Evolutionary conservation across 2,113 vertebrate genomes (phyloP), one percentile per base, ranked within the genome.

Genomic region (Rhinopomastus cyanomelas): DNA sequence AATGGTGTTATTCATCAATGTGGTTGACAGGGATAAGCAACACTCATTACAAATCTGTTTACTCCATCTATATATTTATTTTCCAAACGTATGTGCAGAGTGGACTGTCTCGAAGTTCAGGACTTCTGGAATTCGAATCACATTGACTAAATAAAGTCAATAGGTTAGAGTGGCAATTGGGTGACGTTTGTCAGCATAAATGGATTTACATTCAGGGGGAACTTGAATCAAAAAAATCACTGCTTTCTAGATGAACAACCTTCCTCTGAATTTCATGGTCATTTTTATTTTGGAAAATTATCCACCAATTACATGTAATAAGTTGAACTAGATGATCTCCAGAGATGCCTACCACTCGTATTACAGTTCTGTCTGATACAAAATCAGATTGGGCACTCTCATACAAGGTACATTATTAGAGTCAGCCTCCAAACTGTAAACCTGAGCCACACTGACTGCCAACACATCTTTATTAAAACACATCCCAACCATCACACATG

Each of bases 41-140:
- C 71, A 11, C 62, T 90, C 86, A 17, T 46, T 84, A 80, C 91
- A 81, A 85, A 75, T 91, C 64, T 91, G 57, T 94, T 95, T 95
- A 77, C 87, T 95, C 71, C 81, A 46, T 55, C 77, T 32, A 48
- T 32, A 16, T 32, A 22, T 76, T 89, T 92, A 9, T 60, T 76
- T 83, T 44, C 85, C 65, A 48, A 59, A 36, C 13, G 44, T 68
- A 30, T 46, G 61, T 81, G 65, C 52, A 46, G 57, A 29, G 30
- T 25, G 3, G 64, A 27, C 49, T 19, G 55, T 64, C 44, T 64
- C 60, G 4, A 9, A 59, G 79, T 44, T 12, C 0, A 27, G 67
- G n/a, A n/a, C 48, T 87, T 42, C 56, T 39, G 53, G 64, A 67
- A 18, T 90, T 90, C 7, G 39, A 76, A 66, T 76, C 60, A 6